Evolutionary conservation across 2,113 vertebrate genomes (phyloP), one percentile per base, ranked within the genome.

Genomic region (Sminthopsis crassicaudata): DNA sequence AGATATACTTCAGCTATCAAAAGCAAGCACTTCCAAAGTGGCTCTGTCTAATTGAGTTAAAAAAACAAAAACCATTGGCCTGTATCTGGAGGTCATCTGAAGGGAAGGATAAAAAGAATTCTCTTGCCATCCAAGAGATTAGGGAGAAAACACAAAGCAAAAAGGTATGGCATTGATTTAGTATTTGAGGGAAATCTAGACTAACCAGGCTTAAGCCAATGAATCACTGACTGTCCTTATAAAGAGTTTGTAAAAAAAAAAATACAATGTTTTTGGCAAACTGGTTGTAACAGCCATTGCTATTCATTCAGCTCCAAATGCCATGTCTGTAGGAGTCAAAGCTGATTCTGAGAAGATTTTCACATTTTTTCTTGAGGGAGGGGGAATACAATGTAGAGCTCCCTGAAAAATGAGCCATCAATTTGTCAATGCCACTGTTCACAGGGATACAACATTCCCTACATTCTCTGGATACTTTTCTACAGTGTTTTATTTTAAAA

Each of bases 21-120:
- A 96, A 96, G 93, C 92, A 96, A 96, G 91, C 67, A 89, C 67
- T 96, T 97, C 90, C 95, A 92, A 96, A 88, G 16, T 84, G 50
- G 1, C 94, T 95, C 53, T 96, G 96, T 0, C 91, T 55, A 3
- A 42, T 96, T 94, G 60, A 91, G 54, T n/a, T 95, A 93, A 55
- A 94, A 53, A 22, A 53, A 53, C 10, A 53, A 76, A 42, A 96
- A 36, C 42, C 67, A 96, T 88, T 93, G 91, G 96, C 90, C 90
- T 91, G 30, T 93, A 93, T 97, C 94, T 84, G n/a, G 57, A 93
- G 96, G 91, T 96, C 93, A 94, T 48, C 51, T 91, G 76, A 97
- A 57, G 54, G 88, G 89, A 97, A 95, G 95, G 19, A 42, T 94
- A 92, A 92, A 93, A 94, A 93, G 93, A 97, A 92, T 91, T 36